phyloP scores from a whole-genome alignment of 37 sponge, comb jelly and placozoan genomes.

The Cladorhizidae sp. region DNA sequence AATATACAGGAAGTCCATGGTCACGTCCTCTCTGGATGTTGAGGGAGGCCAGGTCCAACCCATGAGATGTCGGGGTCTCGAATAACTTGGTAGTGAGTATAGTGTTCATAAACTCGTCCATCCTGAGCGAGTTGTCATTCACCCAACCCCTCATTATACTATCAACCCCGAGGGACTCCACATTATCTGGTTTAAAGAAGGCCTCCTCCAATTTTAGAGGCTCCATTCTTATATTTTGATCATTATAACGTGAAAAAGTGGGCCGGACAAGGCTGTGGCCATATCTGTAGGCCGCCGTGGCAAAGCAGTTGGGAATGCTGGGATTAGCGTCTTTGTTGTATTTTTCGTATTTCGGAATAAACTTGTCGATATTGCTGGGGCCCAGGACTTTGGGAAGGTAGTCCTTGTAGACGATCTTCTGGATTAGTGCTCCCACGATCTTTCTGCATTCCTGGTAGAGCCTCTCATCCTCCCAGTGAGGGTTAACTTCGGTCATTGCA shows the following conservation, averaged over 20 bases:
- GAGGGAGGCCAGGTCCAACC: conserved; percentile 72
- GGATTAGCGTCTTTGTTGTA: conserved; percentile 64
- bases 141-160: conserved; percentile 73
- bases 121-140: conserved; percentile 14
- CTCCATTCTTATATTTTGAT: conserved; percentile 29
- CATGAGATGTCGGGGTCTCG: conserved; percentile 4
- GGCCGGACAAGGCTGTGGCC: conserved; percentile 82
- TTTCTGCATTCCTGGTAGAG: conserved; percentile 81
- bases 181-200: conserved; percentile 60
- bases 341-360: conserved; percentile 55
- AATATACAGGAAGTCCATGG: conserved; percentile 85
- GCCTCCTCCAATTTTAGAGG: conserved; percentile 46
- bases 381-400: conserved; percentile 87
- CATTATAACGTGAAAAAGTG: conserved; percentile 57
- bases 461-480: conserved; percentile 79
- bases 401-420: conserved; percentile 83
- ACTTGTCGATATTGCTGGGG: background rate
- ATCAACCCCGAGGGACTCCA: conserved; percentile 57
- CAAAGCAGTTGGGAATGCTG: conserved; percentile 72
- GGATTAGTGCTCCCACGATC: conserved; percentile 81
- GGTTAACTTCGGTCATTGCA: conserved; percentile 60
- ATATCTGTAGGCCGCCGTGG: conserved; percentile 84
- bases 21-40: conserved; percentile 91
- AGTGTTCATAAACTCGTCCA: conserved; percentile 70
- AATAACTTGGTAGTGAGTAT: conserved; percentile 74